phyloP scores from a whole-genome alignment of 2,113 vertebrate genomes.

The Engystomops pustulosus region DNA sequence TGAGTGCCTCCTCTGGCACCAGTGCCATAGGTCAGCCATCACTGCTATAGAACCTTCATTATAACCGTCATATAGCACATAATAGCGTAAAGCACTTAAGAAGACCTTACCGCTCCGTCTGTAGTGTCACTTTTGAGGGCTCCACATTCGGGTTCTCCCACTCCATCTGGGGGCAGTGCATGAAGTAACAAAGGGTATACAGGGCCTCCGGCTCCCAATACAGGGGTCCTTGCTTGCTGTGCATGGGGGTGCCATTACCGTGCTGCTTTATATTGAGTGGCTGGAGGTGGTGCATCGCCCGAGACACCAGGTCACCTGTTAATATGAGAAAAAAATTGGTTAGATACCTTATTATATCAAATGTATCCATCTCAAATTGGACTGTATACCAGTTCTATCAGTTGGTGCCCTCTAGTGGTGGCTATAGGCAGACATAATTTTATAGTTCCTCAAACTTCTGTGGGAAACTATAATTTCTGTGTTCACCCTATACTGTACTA shows the following conservation, averaged over 20 bases:
- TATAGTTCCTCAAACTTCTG: too few species aligned
- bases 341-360: too few species aligned
- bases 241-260: conserved; percentile 87
- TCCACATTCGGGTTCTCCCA: conserved; percentile 98
- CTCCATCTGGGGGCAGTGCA: conserved; percentile 98
- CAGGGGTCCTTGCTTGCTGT: conserved; percentile 83
- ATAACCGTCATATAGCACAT: background rate
- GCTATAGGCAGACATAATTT: too few species aligned
- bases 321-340: too few species aligned
- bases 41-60: too few species aligned
- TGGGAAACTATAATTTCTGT: too few species aligned
- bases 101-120: conserved; percentile 88
- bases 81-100: background rate
- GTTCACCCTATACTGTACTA: too few species aligned
- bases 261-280: conserved; percentile 89
- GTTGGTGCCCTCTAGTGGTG: too few species aligned
- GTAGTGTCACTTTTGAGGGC: conserved; percentile 91
- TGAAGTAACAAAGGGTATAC: conserved; percentile 98
- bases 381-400: too few species aligned
- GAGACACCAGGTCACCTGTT: conserved; percentile 92
- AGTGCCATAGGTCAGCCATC: too few species aligned
- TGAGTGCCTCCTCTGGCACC: too few species aligned
- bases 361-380: too few species aligned
- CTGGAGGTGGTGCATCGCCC: conserved; percentile 95
- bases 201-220: conserved; percentile 96